A percentile compares a stretch with the other conserved stretches of the same genome.
Evolutionary conservation across 2,888 invertebrate species (phyloP).

Genomic region (Ichneumoninae sp.): DNA sequence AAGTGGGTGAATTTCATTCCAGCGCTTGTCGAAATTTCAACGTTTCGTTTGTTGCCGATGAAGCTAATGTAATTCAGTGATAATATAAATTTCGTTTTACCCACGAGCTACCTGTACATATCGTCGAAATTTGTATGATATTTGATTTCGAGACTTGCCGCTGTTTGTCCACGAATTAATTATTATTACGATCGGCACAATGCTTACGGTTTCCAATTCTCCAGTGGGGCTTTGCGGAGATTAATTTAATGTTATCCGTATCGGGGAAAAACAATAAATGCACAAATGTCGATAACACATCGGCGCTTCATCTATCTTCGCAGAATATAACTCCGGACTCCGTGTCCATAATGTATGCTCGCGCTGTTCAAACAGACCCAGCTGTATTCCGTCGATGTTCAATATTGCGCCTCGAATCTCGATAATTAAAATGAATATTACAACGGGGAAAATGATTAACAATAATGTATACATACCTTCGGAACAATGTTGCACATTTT

Average conservation of each 20-base stretch:
- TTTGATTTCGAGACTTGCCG: neutral
- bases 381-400: neutral
- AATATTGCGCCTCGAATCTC: neutral
- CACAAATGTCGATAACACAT: neutral
- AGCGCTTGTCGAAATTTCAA: neutral
- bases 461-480: too few relatives aligned
- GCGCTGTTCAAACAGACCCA: neutral
- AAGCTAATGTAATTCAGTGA: neutral
- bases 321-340: neutral
- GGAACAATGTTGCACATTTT: neutral
- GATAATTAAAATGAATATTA: too few relatives aligned
- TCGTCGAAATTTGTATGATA: neutral
- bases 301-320: neutral
- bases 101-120: neutral
- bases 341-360: neutral
- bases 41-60: neutral
- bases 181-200: neutral
- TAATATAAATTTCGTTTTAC: neutral
- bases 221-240: neutral
- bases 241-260: neutral
- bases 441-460: too few relatives aligned
- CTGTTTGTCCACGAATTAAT: neutral
- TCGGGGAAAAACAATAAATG: neutral
- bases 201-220: neutral
- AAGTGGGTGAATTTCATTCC: neutral